These are phyloP conservation scores for Diplodus sargus DNA, from an alignment of 2,797 vertebrate genomes.

Conservation along the genomic window DNA sequence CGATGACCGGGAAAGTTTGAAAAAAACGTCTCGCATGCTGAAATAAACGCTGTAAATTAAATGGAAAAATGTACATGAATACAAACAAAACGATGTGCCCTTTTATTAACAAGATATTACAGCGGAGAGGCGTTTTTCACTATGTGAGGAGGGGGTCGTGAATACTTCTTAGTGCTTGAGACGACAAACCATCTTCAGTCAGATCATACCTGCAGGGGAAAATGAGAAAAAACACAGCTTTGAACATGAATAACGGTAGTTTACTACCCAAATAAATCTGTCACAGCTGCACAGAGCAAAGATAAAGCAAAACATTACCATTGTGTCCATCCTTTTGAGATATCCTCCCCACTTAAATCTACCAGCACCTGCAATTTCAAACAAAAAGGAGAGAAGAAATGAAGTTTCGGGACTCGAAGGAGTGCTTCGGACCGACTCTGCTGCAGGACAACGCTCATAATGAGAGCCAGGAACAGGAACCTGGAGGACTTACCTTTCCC, in stretches of 20 bases:
- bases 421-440: background rate
- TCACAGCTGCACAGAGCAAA: background rate
- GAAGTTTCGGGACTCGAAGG: background rate
- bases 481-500: conserved; percentile 88
- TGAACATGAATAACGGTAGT: background rate
- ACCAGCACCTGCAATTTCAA: conserved; percentile 87
- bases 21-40: conserved; percentile 71
- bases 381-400: background rate
- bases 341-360: conserved; percentile 92
- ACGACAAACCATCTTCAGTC: conserved; percentile 89
- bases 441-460: background rate
- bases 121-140: conserved; percentile 65
- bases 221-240: background rate
- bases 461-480: background rate
- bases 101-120: conserved; percentile 85
- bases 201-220: conserved; percentile 90
- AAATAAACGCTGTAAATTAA: conserved; percentile 47
- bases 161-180: conserved; percentile 74
- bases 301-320: conserved; percentile 86
- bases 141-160: conserved; percentile 59
- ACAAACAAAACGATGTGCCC: conserved; percentile 67
- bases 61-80: conserved; percentile 54
- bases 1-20: conserved; percentile 55
- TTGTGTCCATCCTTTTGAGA: conserved; percentile 94
- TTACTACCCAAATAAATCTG: background rate